Conservation (phyloP, 2,113 vertebrate species). For the human region GRCh38 chr7:42694501-42695000, state of each 20-base stretch:
- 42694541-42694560: background rate
- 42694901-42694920: background rate
- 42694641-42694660: background rate
- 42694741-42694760: background rate
- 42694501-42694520: too few species aligned
- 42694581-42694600: background rate
- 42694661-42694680: background rate
- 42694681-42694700: background rate
- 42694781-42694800: background rate
- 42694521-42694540: background rate
- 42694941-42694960: background rate
- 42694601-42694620: background rate
- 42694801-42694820: background rate
- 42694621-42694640: background rate
- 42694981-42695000: constrained; percentile 18
- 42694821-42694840: background rate
- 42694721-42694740: background rate
- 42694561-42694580: background rate
- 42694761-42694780: background rate
- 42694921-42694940: background rate
- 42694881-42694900: background rate
- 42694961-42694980: background rate
- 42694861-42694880: background rate
- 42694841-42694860: background rate
- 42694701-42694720: background rate